phyloP scores from a whole-genome alignment of 2,113 vertebrate genomes.

The Malurus melanocephalus region DNA sequence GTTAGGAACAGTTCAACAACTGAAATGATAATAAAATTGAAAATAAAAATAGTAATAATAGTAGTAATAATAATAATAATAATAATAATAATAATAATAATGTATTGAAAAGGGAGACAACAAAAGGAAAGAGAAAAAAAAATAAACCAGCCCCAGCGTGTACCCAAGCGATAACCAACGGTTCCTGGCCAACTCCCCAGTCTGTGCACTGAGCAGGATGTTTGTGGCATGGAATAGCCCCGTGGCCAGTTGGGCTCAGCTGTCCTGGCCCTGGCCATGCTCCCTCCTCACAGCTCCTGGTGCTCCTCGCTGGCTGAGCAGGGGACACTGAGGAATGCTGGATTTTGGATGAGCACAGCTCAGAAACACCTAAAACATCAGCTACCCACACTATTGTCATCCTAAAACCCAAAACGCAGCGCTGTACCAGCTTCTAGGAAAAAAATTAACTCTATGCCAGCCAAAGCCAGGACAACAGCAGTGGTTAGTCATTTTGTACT shows the following conservation, averaged over 20 bases:
- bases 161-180: background rate
- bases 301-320: background rate
- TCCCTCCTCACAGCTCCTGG: background rate
- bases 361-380: background rate
- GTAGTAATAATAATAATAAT: background rate
- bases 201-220: background rate
- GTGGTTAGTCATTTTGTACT: background rate
- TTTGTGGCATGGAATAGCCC: background rate
- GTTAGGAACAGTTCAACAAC: background rate
- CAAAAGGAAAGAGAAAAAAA: background rate
- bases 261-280: background rate
- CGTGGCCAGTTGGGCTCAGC: background rate
- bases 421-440: background rate
- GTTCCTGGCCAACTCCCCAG: background rate
- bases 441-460: background rate
- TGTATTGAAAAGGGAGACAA: background rate
- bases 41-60: too few relatives aligned
- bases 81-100: background rate
- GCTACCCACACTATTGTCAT: background rate
- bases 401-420: background rate
- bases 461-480: background rate
- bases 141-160: background rate
- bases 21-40: background rate
- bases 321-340: background rate
- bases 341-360: background rate